These are phyloP conservation scores for Malacoraja senta DNA, from an alignment of 2,797 vertebrate genomes.

Conservation along the genomic window DNA sequence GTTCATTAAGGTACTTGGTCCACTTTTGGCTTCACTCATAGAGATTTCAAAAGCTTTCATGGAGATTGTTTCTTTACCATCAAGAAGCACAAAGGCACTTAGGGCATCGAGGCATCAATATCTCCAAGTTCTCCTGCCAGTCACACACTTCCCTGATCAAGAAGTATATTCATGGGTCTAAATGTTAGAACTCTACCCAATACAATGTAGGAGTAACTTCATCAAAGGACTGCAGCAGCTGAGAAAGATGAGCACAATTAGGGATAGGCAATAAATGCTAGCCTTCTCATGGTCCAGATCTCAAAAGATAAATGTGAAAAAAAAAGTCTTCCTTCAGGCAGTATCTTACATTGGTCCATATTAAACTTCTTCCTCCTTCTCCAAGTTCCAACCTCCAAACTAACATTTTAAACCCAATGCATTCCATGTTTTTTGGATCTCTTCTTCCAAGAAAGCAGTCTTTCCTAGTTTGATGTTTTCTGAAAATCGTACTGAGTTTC, in stretches of 20 bases:
- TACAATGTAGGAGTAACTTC: too few relatives aligned
- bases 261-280: too few relatives aligned
- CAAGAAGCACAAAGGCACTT: too few relatives aligned
- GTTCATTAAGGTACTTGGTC: background rate
- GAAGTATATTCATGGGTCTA: too few relatives aligned
- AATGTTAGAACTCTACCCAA: too few relatives aligned
- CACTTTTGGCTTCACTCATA: background rate
- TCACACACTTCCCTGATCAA: too few relatives aligned
- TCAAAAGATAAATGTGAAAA: too few relatives aligned
- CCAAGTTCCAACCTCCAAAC: background rate
- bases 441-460: background rate
- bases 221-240: too few relatives aligned
- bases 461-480: background rate
- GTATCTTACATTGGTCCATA: background rate
- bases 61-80: background rate
- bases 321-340: background rate
- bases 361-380: background rate
- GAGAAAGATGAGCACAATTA: too few relatives aligned
- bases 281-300: too few relatives aligned
- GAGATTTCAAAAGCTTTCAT: background rate
- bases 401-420: background rate
- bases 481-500: background rate
- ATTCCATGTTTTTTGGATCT: background rate
- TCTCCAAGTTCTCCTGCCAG: too few relatives aligned
- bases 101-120: too few relatives aligned